Conservation (phyloP, 1,140 invertebrate genomes). For the Pachypeltis micranthus region DNA sequence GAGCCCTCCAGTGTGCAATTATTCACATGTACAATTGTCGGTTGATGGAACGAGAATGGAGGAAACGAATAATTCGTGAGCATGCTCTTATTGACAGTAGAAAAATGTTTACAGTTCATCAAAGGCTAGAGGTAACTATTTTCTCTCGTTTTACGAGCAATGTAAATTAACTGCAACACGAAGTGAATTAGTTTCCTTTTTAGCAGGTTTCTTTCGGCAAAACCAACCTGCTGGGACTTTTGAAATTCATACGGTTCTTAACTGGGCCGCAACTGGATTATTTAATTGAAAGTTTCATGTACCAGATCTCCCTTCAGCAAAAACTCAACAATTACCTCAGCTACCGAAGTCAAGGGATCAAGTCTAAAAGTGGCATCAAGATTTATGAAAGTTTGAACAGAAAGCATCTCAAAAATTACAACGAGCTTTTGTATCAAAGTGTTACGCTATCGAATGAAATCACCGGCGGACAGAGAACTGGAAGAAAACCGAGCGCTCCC, state of each 20-base stretch:
- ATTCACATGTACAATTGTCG: constrained; percentile 46
- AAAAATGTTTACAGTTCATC: constrained; percentile 47
- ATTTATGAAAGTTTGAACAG: constrained; percentile 53
- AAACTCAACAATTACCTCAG: constrained; percentile 40
- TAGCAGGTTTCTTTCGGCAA: constrained; percentile 21
- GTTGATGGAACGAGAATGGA: constrained; percentile 54
- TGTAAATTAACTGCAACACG: background rate
- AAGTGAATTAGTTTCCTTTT: background rate
- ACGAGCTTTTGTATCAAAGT: constrained; percentile 32
- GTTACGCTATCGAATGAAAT: background rate
- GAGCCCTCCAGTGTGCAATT: background rate
- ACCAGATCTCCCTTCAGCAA: constrained; percentile 51
- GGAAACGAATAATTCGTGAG: constrained; percentile 57
- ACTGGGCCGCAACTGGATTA: constrained; percentile 61
- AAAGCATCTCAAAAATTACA: constrained; percentile 45
- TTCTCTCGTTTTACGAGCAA: no score
- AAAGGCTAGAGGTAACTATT: constrained; percentile 52
- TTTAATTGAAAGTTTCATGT: constrained; percentile 59
- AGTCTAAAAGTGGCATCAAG: constrained; percentile 46
- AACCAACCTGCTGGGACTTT: constrained; percentile 46
- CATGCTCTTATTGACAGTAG: constrained; percentile 68
- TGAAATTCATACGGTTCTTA: constrained; percentile 60
- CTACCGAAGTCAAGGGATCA: constrained; percentile 58
- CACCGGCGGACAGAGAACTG: background rate
- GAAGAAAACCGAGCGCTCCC: constrained; percentile 42